phyloP scores from a whole-genome alignment of 2,888 invertebrate species.

The Opisthograptis luteolata region DNA sequence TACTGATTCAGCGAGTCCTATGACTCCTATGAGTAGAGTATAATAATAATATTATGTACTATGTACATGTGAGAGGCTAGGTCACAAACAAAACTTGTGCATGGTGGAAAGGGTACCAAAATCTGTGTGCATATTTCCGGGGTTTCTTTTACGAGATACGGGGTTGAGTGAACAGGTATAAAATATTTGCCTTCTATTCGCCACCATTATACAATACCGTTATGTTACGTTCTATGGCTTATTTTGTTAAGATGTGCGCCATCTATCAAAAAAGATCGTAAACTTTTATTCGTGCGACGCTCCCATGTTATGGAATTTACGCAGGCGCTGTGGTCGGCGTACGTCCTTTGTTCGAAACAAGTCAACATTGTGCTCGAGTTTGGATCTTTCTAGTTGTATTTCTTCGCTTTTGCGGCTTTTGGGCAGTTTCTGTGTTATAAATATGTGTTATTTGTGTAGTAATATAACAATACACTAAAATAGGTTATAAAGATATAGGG shows the following conservation, averaged over 20 bases:
- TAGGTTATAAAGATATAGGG: constrained; percentile 45
- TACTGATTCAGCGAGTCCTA: no score
- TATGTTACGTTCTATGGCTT: constrained; percentile 42
- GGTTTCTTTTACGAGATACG: no score
- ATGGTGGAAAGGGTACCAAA: no score
- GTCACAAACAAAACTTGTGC: no score
- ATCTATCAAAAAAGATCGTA: constrained; percentile 57
- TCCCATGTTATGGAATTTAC: constrained; percentile 67
- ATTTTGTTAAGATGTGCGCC: constrained; percentile 55
- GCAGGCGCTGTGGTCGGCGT: constrained; percentile 82
- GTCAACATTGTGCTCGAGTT: constrained; percentile 80
- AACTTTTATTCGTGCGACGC: constrained; percentile 65
- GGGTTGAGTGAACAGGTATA: no score
- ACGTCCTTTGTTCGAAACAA: constrained; percentile 84
- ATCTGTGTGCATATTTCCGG: no score
- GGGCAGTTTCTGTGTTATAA: constrained; percentile 61
- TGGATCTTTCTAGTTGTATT: constrained; percentile 67
- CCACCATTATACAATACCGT: not conserved
- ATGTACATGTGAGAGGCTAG: no score
- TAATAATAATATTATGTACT: no score
- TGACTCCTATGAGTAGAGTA: no score
- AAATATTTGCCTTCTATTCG: no score
- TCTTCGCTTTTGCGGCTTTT: constrained; percentile 50
- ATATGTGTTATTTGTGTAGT: constrained; percentile 55
- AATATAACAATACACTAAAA: constrained; percentile 49